These are phyloP conservation scores for Epinephelus fuscoguttatus DNA, from an alignment of 2,113 vertebrate genomes.

Conservation along the genomic window DNA sequence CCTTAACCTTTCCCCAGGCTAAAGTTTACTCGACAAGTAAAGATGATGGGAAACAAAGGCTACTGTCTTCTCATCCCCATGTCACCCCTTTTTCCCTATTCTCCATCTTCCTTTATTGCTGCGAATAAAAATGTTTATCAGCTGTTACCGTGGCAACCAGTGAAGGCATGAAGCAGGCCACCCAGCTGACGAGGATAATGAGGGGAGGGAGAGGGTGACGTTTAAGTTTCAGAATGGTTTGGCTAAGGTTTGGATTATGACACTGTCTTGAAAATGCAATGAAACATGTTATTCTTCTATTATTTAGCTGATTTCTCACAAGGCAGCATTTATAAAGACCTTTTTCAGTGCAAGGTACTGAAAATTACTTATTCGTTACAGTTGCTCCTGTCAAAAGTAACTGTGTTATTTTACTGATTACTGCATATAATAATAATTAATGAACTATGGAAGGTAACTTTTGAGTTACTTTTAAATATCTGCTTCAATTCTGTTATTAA, in stretches of 20 bases:
- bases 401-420: no score
- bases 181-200: slow-evolving; percentile 88
- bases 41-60: slow-evolving; percentile 63
- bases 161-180: slow-evolving; percentile 88
- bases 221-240: slow-evolving; percentile 10
- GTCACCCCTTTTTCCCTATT: slow-evolving; percentile 42
- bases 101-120: slow-evolving; percentile 66
- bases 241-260: not conserved
- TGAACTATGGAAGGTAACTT: no score
- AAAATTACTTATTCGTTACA: no score
- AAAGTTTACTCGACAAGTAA: slow-evolving; percentile 88
- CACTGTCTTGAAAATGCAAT: not conserved
- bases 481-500: no score
- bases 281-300: no score
- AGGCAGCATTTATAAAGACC: no score
- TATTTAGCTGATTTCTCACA: no score
- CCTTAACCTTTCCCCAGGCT: slow-evolving; percentile 88
- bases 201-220: slow-evolving; percentile 52
- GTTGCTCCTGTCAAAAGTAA: no score
- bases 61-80: slow-evolving; percentile 61
- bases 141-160: slow-evolving; percentile 85
- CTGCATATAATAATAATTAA: no score
- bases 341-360: no score
- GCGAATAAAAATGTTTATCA: slow-evolving; percentile 84
- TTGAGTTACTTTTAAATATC: no score